These are phyloP conservation scores for Reticulitermes speratus DNA, from an alignment of 1,140 invertebrate species.

Conservation along the genomic window DNA sequence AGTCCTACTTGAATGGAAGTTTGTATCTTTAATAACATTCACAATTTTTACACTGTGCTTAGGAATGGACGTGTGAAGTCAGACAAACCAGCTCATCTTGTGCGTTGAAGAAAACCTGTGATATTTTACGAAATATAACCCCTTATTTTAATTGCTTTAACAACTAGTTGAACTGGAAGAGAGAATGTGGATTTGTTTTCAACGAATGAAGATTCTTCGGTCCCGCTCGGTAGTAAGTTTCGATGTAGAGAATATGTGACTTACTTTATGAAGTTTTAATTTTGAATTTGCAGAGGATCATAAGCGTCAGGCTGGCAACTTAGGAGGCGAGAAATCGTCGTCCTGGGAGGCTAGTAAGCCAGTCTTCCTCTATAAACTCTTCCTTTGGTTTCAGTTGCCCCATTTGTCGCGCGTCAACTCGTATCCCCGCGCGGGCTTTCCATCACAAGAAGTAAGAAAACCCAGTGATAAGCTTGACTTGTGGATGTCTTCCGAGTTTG, in stretches of 20 bases:
- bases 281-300: background rate
- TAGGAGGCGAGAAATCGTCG: background rate
- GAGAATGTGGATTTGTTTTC: too few species aligned
- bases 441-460: background rate
- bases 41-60: too few species aligned
- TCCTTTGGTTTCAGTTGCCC: background rate
- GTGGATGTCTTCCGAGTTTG: background rate
- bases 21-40: too few species aligned
- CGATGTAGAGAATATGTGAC: background rate
- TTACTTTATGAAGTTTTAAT: background rate
- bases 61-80: too few species aligned
- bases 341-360: background rate
- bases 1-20: too few species aligned
- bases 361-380: background rate
- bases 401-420: background rate
- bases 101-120: too few species aligned
- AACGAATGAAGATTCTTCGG: background rate
- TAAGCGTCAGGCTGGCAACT: background rate
- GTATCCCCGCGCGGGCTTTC: slow-evolving; percentile 10
- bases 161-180: too few species aligned
- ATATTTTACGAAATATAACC: too few species aligned
- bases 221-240: background rate
- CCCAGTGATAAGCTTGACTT: background rate
- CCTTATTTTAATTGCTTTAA: too few species aligned
- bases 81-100: too few species aligned